Conservation (phyloP, 2,888 invertebrate species). For the Tetheella fluctuosa region DNA sequence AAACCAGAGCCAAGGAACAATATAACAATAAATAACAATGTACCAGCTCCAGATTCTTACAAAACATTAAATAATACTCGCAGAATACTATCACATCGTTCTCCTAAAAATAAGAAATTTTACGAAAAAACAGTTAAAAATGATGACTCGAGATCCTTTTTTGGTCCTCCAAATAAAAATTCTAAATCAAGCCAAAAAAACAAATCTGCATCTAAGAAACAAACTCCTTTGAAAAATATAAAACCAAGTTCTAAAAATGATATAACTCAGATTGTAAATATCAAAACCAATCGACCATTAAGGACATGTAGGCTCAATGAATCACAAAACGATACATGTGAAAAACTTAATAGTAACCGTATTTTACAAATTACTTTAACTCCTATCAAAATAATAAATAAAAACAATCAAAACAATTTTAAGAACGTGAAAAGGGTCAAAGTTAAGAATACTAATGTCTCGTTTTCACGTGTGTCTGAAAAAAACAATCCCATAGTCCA, state of each 20-base stretch:
- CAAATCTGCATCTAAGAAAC: not conserved
- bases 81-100: constrained; percentile 39
- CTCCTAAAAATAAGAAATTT: constrained; percentile 31
- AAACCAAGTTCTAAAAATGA: constrained; percentile 20
- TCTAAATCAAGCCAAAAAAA: constrained; percentile 13
- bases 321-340: constrained; percentile 20
- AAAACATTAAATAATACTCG: constrained; percentile 26
- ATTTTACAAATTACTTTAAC: not conserved
- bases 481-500: not conserved
- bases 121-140: not conserved
- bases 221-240: constrained; percentile 8
- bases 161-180: not conserved
- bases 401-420: constrained; percentile 9
- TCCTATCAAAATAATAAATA: not conserved
- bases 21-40: not conserved
- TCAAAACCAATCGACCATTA: constrained; percentile 29
- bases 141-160: not conserved
- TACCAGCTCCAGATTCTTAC: constrained; percentile 15
- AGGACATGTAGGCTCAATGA: constrained; percentile 35
- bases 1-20: not conserved
- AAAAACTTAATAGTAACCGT: not conserved
- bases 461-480: not conserved
- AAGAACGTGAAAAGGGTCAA: not conserved
- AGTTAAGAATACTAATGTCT: constrained; percentile 3
- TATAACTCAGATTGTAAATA: constrained; percentile 16